A percentile compares a stretch with the other conserved stretches of the same genome.
Evolutionary conservation across 2,888 invertebrate species (phyloP).

Genomic region (Eutolmus rufibarbis): DNA sequence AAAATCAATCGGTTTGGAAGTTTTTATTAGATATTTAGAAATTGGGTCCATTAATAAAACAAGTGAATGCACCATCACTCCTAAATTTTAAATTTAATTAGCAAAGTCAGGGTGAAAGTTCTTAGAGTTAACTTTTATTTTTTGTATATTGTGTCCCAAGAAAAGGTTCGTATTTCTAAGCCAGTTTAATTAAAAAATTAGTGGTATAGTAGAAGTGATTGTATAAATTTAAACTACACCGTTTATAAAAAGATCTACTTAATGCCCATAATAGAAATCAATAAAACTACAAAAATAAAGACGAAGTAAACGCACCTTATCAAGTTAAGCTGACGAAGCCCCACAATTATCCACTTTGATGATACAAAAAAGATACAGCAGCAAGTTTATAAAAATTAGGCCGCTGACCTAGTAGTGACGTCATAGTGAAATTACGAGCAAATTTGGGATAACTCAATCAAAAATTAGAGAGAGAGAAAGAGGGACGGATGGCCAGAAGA

Average conservation of each 20-base stretch:
- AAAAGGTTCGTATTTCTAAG: no score
- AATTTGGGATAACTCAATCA: not conserved
- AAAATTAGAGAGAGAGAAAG: not conserved
- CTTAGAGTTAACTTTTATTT: no score
- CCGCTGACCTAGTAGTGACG: slow-evolving; percentile 63
- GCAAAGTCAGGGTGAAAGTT: no score
- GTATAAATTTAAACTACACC: not conserved
- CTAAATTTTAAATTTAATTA: no score
- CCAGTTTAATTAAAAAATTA: no score
- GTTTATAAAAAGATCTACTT: not conserved
- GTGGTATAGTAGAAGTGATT: not conserved
- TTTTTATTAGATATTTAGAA: no score
- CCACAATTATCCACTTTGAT: not conserved
- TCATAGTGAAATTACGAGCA: slow-evolving; percentile 51
- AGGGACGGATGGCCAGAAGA: not conserved
- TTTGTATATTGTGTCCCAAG: no score
- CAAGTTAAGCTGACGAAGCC: not conserved
- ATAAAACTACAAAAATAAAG: not conserved
- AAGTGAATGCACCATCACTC: no score
- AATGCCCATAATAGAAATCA: not conserved
- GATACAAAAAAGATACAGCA: slow-evolving; percentile 9
- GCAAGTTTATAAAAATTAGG: slow-evolving; percentile 54
- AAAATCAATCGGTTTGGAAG: no score
- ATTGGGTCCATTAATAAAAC: no score
- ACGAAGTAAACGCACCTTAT: not conserved